Base-by-base conservation (phyloP, 1,140 invertebrate species). In the Drosophila rufa region DNA sequence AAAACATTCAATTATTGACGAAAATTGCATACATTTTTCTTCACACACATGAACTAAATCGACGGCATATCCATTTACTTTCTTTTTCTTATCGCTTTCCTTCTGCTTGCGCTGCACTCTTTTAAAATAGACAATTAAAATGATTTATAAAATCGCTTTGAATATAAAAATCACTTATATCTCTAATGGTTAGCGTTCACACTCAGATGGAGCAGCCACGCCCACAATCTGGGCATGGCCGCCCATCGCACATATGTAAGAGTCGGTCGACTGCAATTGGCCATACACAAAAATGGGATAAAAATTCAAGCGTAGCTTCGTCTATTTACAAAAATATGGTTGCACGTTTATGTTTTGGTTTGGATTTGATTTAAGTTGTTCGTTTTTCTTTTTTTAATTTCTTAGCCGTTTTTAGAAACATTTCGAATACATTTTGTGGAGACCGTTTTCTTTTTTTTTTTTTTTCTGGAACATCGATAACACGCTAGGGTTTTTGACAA, bases 61-160 rank as follows among this genome's bases (percentile, higher is more conserved):
- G 69, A 79, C 67, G 58, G 55, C 56, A 55, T 79, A 61, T 59
- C 30, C 36, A 38, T n/a, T 58, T 67, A 60, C 57, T 45, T 66
- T 79, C 4, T 3, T 38, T 51, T 4, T 47, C 42, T 3, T 51
- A 71, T 74, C 53, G 33, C 30, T 62, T 61, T 14, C 61, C 7
- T 25, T 57, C 76, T 57, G 48, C 57, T 85, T 60, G 61, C 61
- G 51, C 17, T 69, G 53, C 61, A 47, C 69, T 61, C 66, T 59
- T 55, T 90, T 90, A 90, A 90, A 90, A 90, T 90, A 90, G 85
- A 90, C 85, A 90, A 90, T 90, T 90, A 90, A 90, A 90, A 90
- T 90, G 75, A 90, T 90, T 90, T 90, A 85, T 85, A 89, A 89
- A 89, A 89, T 82, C 85, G 78, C 59, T 81, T 87, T 71, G 73